phyloP scores from a whole-genome alignment of 2,888 invertebrate species.

The Phyllotreta cruciferae region DNA sequence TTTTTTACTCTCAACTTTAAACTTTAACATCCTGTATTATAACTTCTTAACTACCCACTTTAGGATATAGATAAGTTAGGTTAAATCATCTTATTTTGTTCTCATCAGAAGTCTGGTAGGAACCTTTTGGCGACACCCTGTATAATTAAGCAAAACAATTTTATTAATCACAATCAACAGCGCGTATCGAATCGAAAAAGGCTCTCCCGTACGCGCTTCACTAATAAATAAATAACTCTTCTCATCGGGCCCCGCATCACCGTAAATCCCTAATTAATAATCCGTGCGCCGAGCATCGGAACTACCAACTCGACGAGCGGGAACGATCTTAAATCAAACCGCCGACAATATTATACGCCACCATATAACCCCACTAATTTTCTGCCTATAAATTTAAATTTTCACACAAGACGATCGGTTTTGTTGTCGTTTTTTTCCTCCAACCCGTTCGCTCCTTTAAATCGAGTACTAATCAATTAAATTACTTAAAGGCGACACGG shows the following conservation, averaged over 20 bases:
- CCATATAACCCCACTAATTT: constrained; percentile 57
- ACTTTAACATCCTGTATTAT: too few relatives aligned
- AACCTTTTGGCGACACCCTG: too few relatives aligned
- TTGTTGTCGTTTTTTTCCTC: constrained; percentile 26
- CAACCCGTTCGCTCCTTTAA: background rate
- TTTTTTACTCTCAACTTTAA: too few relatives aligned
- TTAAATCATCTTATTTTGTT: too few relatives aligned
- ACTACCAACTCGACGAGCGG: constrained; percentile 23
- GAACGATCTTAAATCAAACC: constrained; percentile 25
- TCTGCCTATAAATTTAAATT: constrained; percentile 60
- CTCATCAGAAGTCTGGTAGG: too few relatives aligned
- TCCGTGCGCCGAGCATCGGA: constrained; percentile 7
- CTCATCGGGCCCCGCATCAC: constrained; percentile 7
- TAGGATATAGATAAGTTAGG: too few relatives aligned
- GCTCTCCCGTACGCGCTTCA: too few relatives aligned
- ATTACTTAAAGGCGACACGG: constrained; percentile 41
- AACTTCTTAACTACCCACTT: too few relatives aligned
- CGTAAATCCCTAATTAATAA: constrained; percentile 22
- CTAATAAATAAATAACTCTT: constrained; percentile 9
- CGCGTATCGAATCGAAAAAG: too few relatives aligned
- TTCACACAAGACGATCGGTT: constrained; percentile 47
- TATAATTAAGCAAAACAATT: too few relatives aligned
- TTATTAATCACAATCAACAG: too few relatives aligned
- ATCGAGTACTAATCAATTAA: constrained; percentile 52
- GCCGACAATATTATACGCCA: constrained; percentile 46